Conservation (phyloP, 2,113 vertebrate genomes). For the Nibea albiflora region DNA sequence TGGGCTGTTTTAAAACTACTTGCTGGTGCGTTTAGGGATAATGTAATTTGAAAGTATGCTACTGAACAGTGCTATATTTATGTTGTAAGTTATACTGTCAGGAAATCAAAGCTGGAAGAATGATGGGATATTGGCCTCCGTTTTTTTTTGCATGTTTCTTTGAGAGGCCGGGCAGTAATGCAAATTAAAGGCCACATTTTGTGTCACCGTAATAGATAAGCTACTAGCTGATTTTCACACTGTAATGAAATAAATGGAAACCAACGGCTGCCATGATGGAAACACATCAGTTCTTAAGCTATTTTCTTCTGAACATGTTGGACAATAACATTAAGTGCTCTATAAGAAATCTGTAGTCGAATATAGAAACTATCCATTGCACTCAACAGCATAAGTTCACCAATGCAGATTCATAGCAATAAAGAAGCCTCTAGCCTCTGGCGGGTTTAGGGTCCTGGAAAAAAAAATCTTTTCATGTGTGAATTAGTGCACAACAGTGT, state of each 20-base stretch:
- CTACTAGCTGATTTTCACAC: background rate
- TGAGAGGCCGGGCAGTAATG: background rate
- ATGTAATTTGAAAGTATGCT: background rate
- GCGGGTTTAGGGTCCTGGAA: too few species aligned
- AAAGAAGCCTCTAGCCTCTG: too few species aligned
- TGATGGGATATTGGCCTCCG: background rate
- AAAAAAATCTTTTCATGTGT: too few species aligned
- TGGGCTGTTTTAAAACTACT: background rate
- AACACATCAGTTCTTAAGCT: too few species aligned
- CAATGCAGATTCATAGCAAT: background rate
- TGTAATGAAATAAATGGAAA: background rate
- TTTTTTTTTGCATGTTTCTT: background rate
- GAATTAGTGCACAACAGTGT: too few species aligned
- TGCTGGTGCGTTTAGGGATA: conserved; percentile 12
- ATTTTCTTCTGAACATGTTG: background rate
- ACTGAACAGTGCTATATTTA: background rate
- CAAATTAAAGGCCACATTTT: background rate
- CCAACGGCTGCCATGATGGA: background rate
- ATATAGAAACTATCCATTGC: too few species aligned
- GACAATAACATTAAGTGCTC: background rate
- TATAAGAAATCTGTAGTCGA: too few species aligned
- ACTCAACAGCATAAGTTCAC: background rate
- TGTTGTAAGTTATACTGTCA: background rate
- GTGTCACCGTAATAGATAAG: background rate
- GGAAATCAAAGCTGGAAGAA: background rate